Evolutionary conservation across 2,888 invertebrate genomes (phyloP).

Genomic region (Nebria brevicollis): DNA sequence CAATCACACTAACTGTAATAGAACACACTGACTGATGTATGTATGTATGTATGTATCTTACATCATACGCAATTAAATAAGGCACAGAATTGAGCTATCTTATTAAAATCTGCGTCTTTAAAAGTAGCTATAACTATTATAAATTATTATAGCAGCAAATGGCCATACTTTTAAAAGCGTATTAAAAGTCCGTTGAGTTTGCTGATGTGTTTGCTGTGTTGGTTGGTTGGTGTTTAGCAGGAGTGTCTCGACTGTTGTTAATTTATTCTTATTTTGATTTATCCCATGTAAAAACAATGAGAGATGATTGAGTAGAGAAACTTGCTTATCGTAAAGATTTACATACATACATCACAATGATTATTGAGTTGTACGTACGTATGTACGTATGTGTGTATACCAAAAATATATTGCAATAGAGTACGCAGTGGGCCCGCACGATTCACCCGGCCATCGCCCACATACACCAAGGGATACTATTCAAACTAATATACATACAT

Average conservation of each 20-base stretch:
- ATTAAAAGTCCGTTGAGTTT: too few species aligned
- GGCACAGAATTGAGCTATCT: background rate
- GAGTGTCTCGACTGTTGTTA: background rate
- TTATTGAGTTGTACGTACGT: too few species aligned
- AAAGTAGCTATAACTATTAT: too few species aligned
- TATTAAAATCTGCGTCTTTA: background rate
- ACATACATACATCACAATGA: background rate
- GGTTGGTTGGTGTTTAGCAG: background rate
- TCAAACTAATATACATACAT: background rate
- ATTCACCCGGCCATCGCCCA: background rate
- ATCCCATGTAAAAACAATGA: background rate
- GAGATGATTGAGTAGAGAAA: background rate
- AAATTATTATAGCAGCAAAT: too few species aligned
- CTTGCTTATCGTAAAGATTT: background rate
- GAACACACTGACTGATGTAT: slow-evolving; percentile 2
- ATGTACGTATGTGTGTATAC: too few species aligned
- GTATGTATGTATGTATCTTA: slow-evolving; percentile 10
- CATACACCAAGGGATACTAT: background rate
- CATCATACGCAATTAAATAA: background rate
- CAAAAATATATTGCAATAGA: too few species aligned
- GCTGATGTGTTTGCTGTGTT: background rate
- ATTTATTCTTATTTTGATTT: background rate
- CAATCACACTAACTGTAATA: slow-evolving; percentile 26
- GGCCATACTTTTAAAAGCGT: too few species aligned
- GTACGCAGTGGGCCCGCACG: background rate